Conservation (phyloP, 2,888 invertebrate species). For the Epicampocera succincta region DNA sequence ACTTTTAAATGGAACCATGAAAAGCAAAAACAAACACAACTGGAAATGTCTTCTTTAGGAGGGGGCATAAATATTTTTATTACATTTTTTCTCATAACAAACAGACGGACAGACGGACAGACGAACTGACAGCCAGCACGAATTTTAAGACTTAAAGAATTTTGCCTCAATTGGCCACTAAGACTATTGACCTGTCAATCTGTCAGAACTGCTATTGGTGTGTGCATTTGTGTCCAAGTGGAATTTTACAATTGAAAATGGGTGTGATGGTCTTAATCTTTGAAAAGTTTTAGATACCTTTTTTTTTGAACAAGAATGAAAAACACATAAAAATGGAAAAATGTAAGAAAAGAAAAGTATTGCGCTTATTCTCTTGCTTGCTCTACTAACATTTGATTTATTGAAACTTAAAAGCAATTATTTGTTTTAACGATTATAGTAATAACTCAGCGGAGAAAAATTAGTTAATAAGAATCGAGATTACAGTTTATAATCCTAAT, state of each 20-base stretch:
- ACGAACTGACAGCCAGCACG: neutral
- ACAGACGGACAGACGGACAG: neutral
- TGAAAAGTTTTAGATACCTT: slow-evolving; percentile 11
- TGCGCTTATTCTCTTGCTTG: too few species aligned
- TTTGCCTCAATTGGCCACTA: slow-evolving; percentile 39
- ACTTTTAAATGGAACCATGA: slow-evolving; percentile 32
- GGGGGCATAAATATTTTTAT: slow-evolving; percentile 19
- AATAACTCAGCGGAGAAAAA: too few species aligned
- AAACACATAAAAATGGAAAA: too few species aligned
- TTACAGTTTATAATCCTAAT: too few species aligned
- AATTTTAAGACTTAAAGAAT: slow-evolving; percentile 29
- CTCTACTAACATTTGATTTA: too few species aligned
- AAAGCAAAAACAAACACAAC: neutral
- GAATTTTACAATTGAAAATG: slow-evolving; percentile 40
- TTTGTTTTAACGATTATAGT: too few species aligned
- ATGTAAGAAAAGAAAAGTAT: too few species aligned
- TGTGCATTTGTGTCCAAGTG: slow-evolving; percentile 12
- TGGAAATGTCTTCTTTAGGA: slow-evolving; percentile 23
- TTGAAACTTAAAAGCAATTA: too few species aligned
- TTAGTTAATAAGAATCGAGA: too few species aligned
- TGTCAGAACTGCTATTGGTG: slow-evolving; percentile 25
- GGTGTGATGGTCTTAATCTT: slow-evolving; percentile 51
- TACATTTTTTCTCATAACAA: neutral
- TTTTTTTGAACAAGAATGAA: too few species aligned
- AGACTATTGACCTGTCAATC: slow-evolving; percentile 48